These are phyloP conservation scores for Neodon shergylaensis DNA, from an alignment of 2,113 vertebrate genomes.

Conservation along the genomic window DNA sequence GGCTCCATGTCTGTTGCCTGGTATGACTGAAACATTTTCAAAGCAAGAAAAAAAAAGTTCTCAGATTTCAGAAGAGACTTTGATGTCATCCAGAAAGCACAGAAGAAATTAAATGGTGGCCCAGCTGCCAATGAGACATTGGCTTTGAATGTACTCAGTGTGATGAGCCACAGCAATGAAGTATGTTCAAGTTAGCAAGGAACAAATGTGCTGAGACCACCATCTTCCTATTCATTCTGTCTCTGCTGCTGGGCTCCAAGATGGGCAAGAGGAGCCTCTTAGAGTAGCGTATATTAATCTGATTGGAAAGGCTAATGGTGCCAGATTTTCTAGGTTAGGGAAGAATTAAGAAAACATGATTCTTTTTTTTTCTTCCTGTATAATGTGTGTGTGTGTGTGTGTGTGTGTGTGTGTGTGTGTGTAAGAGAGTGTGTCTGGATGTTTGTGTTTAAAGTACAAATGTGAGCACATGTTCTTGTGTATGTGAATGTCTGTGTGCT, in stretches of 20 bases:
- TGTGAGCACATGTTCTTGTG: background rate
- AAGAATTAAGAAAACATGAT: constrained; percentile 58
- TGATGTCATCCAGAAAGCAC: background rate
- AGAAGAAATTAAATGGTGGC: background rate
- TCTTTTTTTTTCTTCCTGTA: background rate
- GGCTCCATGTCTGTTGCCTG: background rate
- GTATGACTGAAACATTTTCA: background rate
- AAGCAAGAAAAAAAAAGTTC: background rate
- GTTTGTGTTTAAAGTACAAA: background rate
- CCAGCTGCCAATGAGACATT: background rate
- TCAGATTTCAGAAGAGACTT: background rate
- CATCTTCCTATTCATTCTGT: background rate
- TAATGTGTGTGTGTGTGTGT: background rate
- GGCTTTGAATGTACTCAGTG: background rate
- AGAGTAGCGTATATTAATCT: constrained; percentile 80
- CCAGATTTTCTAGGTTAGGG: constrained; percentile 76
- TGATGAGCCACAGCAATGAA: background rate
- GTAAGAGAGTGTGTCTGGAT: background rate
- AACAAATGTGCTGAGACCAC: background rate
- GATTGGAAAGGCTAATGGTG: constrained; percentile 76
- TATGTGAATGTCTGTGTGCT: background rate
- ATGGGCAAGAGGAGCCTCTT: constrained; percentile 46
- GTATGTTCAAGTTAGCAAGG: background rate
- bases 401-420: background rate
- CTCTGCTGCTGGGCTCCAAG: constrained; percentile 56